phyloP scores from a whole-genome alignment of 1,140 invertebrate species.

The Cydia splendana region DNA sequence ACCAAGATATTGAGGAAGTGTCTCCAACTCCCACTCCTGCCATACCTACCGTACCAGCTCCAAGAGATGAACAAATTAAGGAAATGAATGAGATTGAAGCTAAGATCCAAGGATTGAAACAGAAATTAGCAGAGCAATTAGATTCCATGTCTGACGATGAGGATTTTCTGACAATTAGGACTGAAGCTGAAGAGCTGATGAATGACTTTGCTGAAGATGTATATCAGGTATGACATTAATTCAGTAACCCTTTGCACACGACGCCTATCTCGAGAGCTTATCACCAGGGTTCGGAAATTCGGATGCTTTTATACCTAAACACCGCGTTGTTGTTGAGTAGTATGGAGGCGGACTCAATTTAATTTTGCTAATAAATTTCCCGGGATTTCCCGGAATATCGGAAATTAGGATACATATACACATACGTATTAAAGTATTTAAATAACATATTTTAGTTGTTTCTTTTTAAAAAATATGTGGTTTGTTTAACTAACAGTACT shows the following conservation, averaged over 20 bases:
- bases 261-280: too few relatives aligned
- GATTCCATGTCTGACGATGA: slow-evolving; percentile 81
- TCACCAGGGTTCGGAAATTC: too few relatives aligned
- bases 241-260: not conserved
- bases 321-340: too few relatives aligned
- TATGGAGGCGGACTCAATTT: too few relatives aligned
- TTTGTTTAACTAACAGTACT: too few relatives aligned
- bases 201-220: slow-evolving; percentile 81
- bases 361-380: too few relatives aligned
- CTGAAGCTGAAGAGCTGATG: slow-evolving; percentile 81
- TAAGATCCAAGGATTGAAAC: slow-evolving; percentile 80
- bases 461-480: too few relatives aligned
- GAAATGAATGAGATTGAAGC: slow-evolving; percentile 80
- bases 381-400: too few relatives aligned
- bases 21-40: not conserved
- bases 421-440: too few relatives aligned
- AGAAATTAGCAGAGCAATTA: slow-evolving; percentile 77
- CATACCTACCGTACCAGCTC: slow-evolving; percentile 38
- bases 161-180: slow-evolving; percentile 82
- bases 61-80: slow-evolving; percentile 64
- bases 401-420: too few relatives aligned
- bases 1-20: not conserved
- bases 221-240: slow-evolving; percentile 54
- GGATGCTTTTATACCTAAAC: too few relatives aligned
- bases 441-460: too few relatives aligned